Conservation (phyloP, 2,113 vertebrate species). For the Oxygymnocypris stewartii region DNA sequence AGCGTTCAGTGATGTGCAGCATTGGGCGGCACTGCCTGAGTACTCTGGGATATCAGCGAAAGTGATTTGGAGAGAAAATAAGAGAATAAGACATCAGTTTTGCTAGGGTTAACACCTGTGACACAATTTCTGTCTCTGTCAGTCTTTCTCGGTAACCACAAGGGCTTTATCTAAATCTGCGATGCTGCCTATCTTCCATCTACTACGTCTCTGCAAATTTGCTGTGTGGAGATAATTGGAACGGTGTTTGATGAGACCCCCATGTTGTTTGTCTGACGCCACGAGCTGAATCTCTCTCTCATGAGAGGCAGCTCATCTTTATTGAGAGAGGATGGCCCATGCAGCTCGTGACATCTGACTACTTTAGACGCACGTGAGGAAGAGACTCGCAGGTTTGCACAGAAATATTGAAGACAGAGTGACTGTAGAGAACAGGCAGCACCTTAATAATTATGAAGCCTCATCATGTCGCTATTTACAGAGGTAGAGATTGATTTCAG, state of each 20-base stretch:
- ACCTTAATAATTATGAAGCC: constrained; percentile 53
- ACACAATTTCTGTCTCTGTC: constrained; percentile 25
- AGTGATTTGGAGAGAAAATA: constrained; percentile 45
- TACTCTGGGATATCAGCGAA: constrained; percentile 42
- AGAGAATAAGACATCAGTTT: constrained; percentile 46
- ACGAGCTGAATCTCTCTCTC: constrained; percentile 9
- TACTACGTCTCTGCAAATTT: constrained; percentile 19
- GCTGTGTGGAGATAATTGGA: constrained; percentile 17
- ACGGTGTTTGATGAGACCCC: constrained; percentile 16
- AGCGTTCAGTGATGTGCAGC: not conserved
- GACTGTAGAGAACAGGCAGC: constrained; percentile 33
- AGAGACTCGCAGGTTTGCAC: constrained; percentile 37
- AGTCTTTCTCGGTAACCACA: constrained; percentile 21
- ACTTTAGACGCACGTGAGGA: constrained; percentile 37
- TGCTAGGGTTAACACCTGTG: constrained; percentile 39
- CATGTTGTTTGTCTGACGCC: constrained; percentile 26
- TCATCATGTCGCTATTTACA: constrained; percentile 49
- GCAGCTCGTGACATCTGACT: constrained; percentile 18
- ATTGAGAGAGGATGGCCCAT: constrained; percentile 36
- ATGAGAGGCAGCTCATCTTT: constrained; percentile 21
- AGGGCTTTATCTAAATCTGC: constrained; percentile 29
- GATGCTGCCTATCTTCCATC: constrained; percentile 16
- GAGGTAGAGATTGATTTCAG: constrained; percentile 32
- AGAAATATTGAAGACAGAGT: constrained; percentile 42
- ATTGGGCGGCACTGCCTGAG: constrained; percentile 22